phyloP scores from a whole-genome alignment of 2,888 invertebrate genomes.

The Sialis lutaria region DNA sequence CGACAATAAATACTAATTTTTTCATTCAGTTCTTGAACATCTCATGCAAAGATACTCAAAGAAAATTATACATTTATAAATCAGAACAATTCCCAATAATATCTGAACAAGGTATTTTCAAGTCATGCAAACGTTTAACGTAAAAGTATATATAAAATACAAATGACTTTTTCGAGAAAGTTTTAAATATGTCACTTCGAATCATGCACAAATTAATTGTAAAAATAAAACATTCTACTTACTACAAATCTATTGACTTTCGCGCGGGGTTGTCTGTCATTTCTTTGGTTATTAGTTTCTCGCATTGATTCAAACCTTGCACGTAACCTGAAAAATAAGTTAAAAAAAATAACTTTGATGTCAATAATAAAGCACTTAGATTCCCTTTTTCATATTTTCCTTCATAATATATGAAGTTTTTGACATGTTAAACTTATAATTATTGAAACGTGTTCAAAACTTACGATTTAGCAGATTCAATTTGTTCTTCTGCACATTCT shows the following conservation, averaged over 20 bases:
- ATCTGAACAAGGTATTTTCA: too few relatives aligned
- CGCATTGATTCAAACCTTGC: slow-evolving; percentile 80
- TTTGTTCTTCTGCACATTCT: slow-evolving; percentile 43
- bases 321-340: slow-evolving; percentile 41
- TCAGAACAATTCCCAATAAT: too few relatives aligned
- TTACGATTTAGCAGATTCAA: slow-evolving; percentile 72
- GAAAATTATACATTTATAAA: too few relatives aligned
- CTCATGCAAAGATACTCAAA: too few relatives aligned
- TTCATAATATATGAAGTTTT: background rate
- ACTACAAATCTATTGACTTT: slow-evolving; percentile 89
- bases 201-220: too few relatives aligned
- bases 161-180: too few relatives aligned
- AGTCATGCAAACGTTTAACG: too few relatives aligned
- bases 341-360: slow-evolving; percentile 8
- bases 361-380: background rate
- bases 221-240: slow-evolving; percentile 26
- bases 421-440: background rate
- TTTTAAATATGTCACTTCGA: too few relatives aligned
- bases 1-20: too few relatives aligned
- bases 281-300: slow-evolving; percentile 28
- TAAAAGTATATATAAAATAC: too few relatives aligned
- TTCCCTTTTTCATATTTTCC: background rate
- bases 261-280: slow-evolving; percentile 33
- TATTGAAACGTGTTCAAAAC: slow-evolving; percentile 9
- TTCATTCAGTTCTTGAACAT: too few relatives aligned